These are phyloP conservation scores for Saccostrea cuccullata DNA, from an alignment of 1,140 invertebrate species.

Conservation along the genomic window DNA sequence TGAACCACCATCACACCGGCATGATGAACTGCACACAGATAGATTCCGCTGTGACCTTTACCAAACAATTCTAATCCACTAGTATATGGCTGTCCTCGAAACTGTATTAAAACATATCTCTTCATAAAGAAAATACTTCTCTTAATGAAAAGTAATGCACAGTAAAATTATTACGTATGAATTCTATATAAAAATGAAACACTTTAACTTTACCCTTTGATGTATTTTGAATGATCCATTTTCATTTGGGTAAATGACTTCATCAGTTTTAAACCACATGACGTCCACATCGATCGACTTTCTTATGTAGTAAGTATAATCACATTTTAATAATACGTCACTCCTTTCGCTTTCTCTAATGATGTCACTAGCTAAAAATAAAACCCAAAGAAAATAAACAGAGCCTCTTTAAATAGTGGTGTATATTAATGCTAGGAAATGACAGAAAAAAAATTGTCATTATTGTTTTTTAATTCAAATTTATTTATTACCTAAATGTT, in stretches of 20 bases:
- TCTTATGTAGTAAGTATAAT: constrained; percentile 6
- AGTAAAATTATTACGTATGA: background rate
- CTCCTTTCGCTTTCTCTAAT: constrained; percentile 9
- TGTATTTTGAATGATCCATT: background rate
- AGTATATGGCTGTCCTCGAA: background rate
- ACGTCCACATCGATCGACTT: constrained; percentile 2
- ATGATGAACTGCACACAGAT: background rate
- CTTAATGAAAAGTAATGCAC: too few relatives aligned
- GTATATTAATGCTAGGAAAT: too few relatives aligned
- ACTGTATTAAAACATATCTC: background rate
- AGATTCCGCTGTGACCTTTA: background rate
- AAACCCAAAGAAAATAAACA: background rate
- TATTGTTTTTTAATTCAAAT: too few relatives aligned
- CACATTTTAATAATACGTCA: constrained; percentile 26
- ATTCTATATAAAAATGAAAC: background rate
- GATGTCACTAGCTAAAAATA: constrained; percentile 14
- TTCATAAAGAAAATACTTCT: too few relatives aligned
- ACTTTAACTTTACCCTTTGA: background rate
- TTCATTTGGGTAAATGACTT: background rate
- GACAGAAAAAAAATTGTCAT: too few relatives aligned
- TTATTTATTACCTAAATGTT: too few relatives aligned
- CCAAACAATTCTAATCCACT: constrained; percentile 10
- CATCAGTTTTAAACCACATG: background rate
- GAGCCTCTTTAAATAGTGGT: too few relatives aligned
- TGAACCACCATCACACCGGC: background rate